Evolutionary conservation across 2,113 vertebrate genomes (phyloP).

Genomic region (Quiscalus mexicanus): DNA sequence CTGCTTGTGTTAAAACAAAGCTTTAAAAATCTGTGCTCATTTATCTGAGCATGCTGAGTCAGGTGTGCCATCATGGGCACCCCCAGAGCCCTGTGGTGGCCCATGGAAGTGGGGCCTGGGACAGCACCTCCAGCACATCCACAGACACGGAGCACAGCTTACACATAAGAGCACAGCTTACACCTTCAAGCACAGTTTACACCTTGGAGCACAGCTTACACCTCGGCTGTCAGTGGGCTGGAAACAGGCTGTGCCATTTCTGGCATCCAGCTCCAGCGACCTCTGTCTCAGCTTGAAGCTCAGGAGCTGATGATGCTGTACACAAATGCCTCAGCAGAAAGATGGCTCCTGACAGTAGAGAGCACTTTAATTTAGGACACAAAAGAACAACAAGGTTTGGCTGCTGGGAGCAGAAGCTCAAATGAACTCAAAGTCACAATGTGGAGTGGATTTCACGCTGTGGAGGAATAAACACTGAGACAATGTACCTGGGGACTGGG

Average conservation of each 20-base stretch:
- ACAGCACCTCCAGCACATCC: not conserved
- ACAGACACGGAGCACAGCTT: fast-evolving
- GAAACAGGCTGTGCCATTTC: fast-evolving
- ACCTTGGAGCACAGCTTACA: no score
- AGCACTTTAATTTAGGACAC: not conserved
- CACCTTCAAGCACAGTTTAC: no score
- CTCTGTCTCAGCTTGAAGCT: not conserved
- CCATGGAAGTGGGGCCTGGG: fast-evolving
- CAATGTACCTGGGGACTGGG: fast-evolving
- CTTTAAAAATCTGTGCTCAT: not conserved
- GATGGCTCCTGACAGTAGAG: not conserved
- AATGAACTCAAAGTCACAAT: fast-evolving
- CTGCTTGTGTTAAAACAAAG: not conserved
- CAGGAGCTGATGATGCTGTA: not conserved
- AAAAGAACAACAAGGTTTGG: not conserved
- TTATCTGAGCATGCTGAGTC: not conserved
- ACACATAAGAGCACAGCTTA: not conserved
- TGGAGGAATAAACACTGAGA: not conserved
- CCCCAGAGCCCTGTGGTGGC: not conserved
- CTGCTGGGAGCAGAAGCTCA: not conserved
- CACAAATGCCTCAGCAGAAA: not conserved
- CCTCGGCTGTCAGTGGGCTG: fast-evolving
- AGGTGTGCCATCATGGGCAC: not conserved
- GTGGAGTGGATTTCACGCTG: not conserved
- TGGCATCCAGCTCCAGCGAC: fast-evolving